Evolutionary conservation across 2,888 invertebrate genomes (phyloP).

Genomic region (Falcaria lacertinaria): DNA sequence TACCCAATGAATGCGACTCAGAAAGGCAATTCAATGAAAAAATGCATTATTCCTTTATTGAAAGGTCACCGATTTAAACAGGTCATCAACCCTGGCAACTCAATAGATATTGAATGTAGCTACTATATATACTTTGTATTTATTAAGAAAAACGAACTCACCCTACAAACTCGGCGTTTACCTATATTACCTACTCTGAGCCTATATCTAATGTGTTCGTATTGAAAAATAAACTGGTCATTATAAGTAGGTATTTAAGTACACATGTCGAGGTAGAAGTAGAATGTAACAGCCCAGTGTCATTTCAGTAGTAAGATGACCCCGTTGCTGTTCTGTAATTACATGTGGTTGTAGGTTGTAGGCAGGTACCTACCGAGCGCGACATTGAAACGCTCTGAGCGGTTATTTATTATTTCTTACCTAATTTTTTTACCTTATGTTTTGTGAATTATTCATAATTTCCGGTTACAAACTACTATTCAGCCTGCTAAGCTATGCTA

Average conservation of each 20-base stretch:
- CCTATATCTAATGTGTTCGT: too few species aligned
- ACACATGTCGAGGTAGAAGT: slow-evolving; percentile 17
- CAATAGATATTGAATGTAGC: too few species aligned
- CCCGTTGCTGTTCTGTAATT: slow-evolving; percentile 16
- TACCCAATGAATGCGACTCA: too few species aligned
- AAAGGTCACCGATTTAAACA: too few species aligned
- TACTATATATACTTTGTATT: too few species aligned
- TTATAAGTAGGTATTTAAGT: slow-evolving; percentile 4
- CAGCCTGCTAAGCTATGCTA: too few species aligned
- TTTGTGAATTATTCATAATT: slow-evolving; percentile 9
- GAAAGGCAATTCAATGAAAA: too few species aligned
- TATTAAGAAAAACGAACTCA: too few species aligned
- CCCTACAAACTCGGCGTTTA: too few species aligned
- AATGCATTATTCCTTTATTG: too few species aligned
- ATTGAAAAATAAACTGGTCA: slow-evolving; percentile 10
- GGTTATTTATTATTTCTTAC: slow-evolving; percentile 12
- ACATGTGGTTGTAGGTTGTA: slow-evolving; percentile 2
- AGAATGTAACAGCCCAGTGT: slow-evolving; percentile 26
- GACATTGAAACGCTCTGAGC: slow-evolving; percentile 16
- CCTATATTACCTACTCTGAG: too few species aligned
- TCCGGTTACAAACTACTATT: not conserved
- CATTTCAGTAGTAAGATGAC: slow-evolving; percentile 19
- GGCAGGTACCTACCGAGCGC: slow-evolving; percentile 5
- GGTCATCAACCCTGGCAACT: too few species aligned
- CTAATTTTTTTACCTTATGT: slow-evolving; percentile 10